Conservation (phyloP, 2,113 vertebrate genomes). For the Scartelaos histophorus region DNA sequence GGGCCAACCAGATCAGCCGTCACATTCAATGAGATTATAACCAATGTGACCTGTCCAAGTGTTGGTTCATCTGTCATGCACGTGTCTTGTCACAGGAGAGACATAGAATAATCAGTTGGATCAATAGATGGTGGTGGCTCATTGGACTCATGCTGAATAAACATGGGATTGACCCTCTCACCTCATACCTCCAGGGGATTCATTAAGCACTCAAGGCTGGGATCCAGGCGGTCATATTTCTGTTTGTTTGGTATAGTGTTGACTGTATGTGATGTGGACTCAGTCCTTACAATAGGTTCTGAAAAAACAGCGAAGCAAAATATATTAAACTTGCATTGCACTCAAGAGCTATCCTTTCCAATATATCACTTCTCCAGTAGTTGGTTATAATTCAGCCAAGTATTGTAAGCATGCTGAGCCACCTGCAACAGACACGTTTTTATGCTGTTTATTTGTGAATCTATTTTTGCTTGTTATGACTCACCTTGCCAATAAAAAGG, state of each 20-base stretch:
- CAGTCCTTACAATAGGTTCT: conserved; percentile 14
- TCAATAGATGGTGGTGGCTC: conserved; percentile 70
- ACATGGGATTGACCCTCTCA: conserved; percentile 74
- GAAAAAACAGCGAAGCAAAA: not conserved
- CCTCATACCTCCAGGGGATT: conserved; percentile 68
- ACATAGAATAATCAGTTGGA: conserved; percentile 72
- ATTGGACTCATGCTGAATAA: conserved; percentile 71
- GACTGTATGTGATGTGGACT: conserved; percentile 14
- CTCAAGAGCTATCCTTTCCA: not conserved
- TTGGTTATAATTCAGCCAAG: conserved; percentile 26
- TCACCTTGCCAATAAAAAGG: conserved; percentile 76
- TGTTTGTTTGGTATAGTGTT: conserved; percentile 54
- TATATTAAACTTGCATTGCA: not conserved
- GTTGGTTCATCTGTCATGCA: conserved; percentile 72
- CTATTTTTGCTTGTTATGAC: conserved; percentile 73
- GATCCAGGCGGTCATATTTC: conserved; percentile 57
- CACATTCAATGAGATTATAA: conserved; percentile 66
- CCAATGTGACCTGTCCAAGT: conserved; percentile 59
- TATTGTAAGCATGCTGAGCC: conserved; percentile 29
- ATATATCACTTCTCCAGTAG: not conserved
- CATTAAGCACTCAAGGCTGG: conserved; percentile 70
- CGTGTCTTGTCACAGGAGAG: conserved; percentile 64
- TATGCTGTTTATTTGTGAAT: conserved; percentile 76
- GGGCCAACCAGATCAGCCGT: conserved; percentile 54
- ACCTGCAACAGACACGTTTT: conserved; percentile 36